phyloP scores from a whole-genome alignment of 2,113 vertebrate genomes.

The Syngnathoides biaculeatus region DNA sequence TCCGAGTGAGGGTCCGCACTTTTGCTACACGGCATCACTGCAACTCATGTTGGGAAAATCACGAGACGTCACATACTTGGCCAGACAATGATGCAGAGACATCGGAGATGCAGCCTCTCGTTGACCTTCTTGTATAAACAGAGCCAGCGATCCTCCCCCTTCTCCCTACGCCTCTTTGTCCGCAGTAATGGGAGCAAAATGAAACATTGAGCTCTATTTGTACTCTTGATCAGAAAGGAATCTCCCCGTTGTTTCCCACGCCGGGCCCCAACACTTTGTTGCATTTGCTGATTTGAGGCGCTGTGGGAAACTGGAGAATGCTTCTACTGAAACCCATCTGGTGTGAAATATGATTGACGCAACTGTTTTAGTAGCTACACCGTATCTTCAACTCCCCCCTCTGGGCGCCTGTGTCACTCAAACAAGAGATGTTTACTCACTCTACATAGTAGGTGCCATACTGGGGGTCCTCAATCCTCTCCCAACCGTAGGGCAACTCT shows the following conservation, averaged over 20 bases:
- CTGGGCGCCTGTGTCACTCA: background rate
- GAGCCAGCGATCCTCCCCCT: background rate
- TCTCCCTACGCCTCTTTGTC: slow-evolving; percentile 33
- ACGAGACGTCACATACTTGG: slow-evolving; percentile 33
- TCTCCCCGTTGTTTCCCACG: slow-evolving; percentile 34
- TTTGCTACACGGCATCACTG: slow-evolving; percentile 28
- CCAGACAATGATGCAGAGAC: slow-evolving; percentile 6
- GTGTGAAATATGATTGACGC: background rate
- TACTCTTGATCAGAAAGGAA: slow-evolving; percentile 39
- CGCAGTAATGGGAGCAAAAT: slow-evolving; percentile 50
- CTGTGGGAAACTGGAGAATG: slow-evolving; percentile 40
- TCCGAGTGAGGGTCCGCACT: slow-evolving; percentile 12
- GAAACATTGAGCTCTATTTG: slow-evolving; percentile 55
- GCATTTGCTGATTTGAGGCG: slow-evolving; percentile 27
- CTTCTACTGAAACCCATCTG: background rate
- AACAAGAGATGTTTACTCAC: slow-evolving; percentile 76
- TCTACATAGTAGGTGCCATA: slow-evolving; percentile 95
- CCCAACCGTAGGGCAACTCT: slow-evolving; percentile 99
- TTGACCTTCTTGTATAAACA: slow-evolving; percentile 58
- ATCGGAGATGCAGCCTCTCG: slow-evolving; percentile 24
- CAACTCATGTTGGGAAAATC: slow-evolving; percentile 39
- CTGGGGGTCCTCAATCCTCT: slow-evolving; percentile 96
- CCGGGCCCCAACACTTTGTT: slow-evolving; percentile 28
- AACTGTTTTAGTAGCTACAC: background rate
- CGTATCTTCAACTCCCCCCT: background rate